phyloP scores from a whole-genome alignment of 1,140 invertebrate species.

The Lepidotrigona ventralis region DNA sequence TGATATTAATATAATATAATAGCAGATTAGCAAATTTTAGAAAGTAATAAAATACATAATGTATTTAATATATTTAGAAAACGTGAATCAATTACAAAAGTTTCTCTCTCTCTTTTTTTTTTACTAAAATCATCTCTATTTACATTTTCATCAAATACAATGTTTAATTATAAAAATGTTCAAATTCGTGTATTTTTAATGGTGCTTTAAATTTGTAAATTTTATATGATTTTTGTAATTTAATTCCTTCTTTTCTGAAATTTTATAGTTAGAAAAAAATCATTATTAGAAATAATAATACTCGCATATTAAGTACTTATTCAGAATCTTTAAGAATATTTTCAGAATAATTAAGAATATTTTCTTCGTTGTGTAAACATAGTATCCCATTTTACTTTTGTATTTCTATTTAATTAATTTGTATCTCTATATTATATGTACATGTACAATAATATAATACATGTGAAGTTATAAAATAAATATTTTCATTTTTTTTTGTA shows the following conservation, averaged over 20 bases:
- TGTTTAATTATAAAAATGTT: conserved; percentile 24
- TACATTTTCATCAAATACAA: conserved; percentile 16
- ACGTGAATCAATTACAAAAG: conserved; percentile 5
- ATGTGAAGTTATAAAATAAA: conserved; percentile 50
- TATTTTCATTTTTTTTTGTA: conserved; percentile 29
- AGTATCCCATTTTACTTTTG: conserved; percentile 38
- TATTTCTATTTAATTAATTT: neutral
- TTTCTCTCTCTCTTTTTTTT: conserved; percentile 7
- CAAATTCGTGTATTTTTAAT: neutral
- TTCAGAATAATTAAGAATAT: conserved; percentile 28
- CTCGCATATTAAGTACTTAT: conserved; percentile 31
- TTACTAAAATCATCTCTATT: conserved; percentile 32
- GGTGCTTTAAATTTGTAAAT: neutral
- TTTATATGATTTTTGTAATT: neutral
- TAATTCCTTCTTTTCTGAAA: neutral
- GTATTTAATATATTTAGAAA: neutral
- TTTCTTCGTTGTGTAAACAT: conserved; percentile 41
- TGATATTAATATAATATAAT: neutral
- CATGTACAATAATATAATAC: conserved; percentile 48
- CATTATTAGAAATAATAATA: conserved; percentile 4
- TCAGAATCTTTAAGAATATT: neutral
- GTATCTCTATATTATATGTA: conserved; percentile 38
- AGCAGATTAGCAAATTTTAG: conserved; percentile 1
- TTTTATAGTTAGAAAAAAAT: neutral
- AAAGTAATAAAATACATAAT: neutral